Evolutionary conservation across 2,113 vertebrate genomes (phyloP).

Genomic region (Cyprinodon tularosa): DNA sequence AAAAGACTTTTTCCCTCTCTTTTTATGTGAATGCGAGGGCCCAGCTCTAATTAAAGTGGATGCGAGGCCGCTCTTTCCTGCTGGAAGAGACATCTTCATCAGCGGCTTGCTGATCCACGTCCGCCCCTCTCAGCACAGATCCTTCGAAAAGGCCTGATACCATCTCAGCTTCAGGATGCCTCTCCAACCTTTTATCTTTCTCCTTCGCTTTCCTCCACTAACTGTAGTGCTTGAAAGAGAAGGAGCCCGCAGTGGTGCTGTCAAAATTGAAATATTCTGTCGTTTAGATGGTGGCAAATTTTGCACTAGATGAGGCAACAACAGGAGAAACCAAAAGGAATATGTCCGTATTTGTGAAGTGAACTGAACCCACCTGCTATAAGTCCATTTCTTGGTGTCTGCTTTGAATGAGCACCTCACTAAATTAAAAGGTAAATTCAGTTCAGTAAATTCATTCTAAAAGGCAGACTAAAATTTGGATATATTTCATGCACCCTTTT

Average conservation of each 20-base stretch:
- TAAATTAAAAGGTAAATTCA: not conserved
- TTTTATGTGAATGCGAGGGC: slow-evolving; percentile 33
- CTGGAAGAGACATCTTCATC: slow-evolving; percentile 53
- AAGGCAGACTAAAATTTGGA: too few relatives aligned
- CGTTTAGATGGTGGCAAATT: slow-evolving; percentile 26
- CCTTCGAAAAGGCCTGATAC: slow-evolving; percentile 50
- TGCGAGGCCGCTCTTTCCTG: slow-evolving; percentile 46
- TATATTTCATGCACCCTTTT: too few relatives aligned
- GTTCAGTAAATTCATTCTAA: not conserved
- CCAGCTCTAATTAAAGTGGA: slow-evolving; percentile 69
- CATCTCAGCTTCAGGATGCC: slow-evolving; percentile 55
- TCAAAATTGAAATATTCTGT: slow-evolving; percentile 23
- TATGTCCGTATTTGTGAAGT: not conserved
- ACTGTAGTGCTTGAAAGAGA: slow-evolving; percentile 36
- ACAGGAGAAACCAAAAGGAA: not conserved
- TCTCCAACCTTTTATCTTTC: slow-evolving; percentile 59
- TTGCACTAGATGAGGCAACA: slow-evolving; percentile 3
- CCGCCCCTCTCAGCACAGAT: slow-evolving; percentile 54
- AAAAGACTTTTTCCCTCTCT: slow-evolving; percentile 22
- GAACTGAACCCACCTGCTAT: not conserved
- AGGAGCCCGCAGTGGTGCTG: slow-evolving; percentile 27
- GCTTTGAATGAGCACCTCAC: not conserved
- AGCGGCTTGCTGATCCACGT: slow-evolving; percentile 53
- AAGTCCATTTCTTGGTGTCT: not conserved
- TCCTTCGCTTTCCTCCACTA: slow-evolving; percentile 13